Conservation (phyloP, 2,113 vertebrate species). For the Cichladusa arquata region DNA sequence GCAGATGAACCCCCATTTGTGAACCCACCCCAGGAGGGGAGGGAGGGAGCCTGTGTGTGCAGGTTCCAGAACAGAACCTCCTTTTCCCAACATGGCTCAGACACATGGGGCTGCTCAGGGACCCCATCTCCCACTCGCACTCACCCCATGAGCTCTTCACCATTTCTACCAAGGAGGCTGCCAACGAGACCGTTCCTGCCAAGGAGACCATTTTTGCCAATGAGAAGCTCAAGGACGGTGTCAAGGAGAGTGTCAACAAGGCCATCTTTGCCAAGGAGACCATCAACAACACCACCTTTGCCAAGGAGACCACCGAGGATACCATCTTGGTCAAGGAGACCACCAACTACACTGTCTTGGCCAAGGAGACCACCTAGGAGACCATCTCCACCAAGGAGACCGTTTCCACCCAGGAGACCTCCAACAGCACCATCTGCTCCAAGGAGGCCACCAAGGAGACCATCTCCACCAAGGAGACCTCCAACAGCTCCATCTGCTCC, state of each 20-base stretch:
- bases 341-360: accelerated
- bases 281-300: background rate
- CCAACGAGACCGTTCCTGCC: conserved; percentile 5
- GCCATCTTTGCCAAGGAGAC: background rate
- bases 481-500: background rate
- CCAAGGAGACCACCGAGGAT: background rate
- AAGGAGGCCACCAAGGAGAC: background rate
- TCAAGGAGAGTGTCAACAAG: conserved; percentile 29
- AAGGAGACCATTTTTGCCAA: background rate
- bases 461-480: background rate
- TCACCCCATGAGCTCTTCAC: conserved; percentile 30
- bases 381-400: accelerated
- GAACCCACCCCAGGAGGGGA: background rate
- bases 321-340: background rate
- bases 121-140: background rate
- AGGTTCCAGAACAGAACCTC: background rate
- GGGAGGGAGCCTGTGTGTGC: background rate
- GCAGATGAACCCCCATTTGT: background rate
- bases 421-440: background rate
- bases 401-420: background rate
- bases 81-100: background rate
- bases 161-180: background rate
- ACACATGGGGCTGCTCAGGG: accelerated
- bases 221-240: background rate
- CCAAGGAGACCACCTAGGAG: accelerated